Percentiles rank a stretch among this genome's conserved stretches.
Conservation (phyloP, 2,797 vertebrate genomes). For the Eutrigla gurnardus region DNA sequence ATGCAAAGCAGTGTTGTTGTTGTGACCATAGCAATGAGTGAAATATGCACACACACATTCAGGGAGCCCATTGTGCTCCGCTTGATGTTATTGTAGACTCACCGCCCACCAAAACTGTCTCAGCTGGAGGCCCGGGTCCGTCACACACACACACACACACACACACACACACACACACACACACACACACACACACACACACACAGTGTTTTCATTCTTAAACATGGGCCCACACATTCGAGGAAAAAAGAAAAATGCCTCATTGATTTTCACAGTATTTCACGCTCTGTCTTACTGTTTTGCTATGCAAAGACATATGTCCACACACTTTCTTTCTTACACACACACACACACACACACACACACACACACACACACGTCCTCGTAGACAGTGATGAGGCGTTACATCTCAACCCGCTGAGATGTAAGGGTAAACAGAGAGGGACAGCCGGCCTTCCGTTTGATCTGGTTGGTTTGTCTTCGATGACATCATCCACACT, state of each 20-base stretch:
- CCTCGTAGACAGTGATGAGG: constrained; percentile 63
- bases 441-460: constrained; percentile 30
- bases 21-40: constrained; percentile 1
- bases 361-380: constrained; percentile 3
- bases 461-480: constrained; percentile 35
- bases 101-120: constrained; percentile 42
- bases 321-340: not conserved
- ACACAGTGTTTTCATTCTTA: constrained; percentile 45
- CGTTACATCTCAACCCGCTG: constrained; percentile 53
- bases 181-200: not conserved
- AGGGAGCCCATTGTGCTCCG: constrained; percentile 3
- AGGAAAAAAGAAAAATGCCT: constrained; percentile 30
- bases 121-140: constrained; percentile 49
- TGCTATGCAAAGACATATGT: constrained; percentile 20
- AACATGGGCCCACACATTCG: constrained; percentile 33
- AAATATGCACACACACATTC: constrained; percentile 14
- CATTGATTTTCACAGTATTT: constrained; percentile 16
- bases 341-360: constrained; percentile 14
- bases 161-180: not conserved
- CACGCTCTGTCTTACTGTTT: constrained; percentile 11
- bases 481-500: not conserved
- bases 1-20: constrained; percentile 8
- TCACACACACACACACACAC: constrained; percentile 20
- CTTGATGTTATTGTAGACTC: constrained; percentile 43
- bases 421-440: constrained; percentile 52